Conservation (phyloP, 2,113 vertebrate species). For the Sterna hirundo region DNA sequence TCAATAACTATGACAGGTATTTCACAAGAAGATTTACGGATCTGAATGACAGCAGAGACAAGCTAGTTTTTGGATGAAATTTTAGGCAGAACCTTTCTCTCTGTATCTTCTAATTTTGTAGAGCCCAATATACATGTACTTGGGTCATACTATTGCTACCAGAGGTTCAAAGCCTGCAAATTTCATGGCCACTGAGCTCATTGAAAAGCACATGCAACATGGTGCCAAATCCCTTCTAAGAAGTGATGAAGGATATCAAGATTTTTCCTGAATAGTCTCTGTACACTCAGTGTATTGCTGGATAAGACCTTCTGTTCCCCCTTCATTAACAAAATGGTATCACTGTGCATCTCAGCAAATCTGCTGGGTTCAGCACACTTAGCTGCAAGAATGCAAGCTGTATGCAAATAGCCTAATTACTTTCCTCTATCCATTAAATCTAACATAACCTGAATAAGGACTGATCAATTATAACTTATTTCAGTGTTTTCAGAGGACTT, state of each 20-base stretch:
- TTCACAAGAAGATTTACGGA: neutral
- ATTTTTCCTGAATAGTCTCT: neutral
- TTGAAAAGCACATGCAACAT: neutral
- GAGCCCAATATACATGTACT: neutral
- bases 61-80: neutral
- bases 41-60: neutral
- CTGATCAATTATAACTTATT: neutral
- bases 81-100: neutral
- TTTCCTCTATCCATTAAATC: neutral
- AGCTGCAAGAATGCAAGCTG: neutral
- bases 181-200: neutral
- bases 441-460: neutral
- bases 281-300: neutral
- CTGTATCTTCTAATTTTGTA: neutral
- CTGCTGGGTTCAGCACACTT: neutral
- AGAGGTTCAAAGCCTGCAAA: neutral
- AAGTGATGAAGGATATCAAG: neutral
- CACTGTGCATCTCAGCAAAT: rapidly evolving
- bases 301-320: neutral
- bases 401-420: conserved; percentile 15
- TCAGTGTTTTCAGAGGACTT: neutral
- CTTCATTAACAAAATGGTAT: neutral
- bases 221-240: neutral
- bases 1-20: neutral
- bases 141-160: neutral